Base-by-base conservation (phyloP, 2,113 vertebrate genomes). In the Vicugna pacos region DNA sequence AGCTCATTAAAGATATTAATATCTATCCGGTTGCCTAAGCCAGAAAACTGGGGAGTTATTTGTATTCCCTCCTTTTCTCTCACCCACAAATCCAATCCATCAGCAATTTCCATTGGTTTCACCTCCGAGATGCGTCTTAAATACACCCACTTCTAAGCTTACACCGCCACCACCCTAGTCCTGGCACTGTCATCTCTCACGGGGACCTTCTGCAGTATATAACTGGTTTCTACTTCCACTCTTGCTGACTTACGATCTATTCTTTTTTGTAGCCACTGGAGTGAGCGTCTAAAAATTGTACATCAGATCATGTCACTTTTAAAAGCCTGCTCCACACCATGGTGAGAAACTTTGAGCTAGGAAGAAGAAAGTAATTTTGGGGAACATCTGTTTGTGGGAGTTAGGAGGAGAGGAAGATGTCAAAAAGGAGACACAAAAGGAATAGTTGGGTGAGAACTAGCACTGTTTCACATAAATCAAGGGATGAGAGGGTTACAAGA, bases 1-100 rank as follows among this genome's bases (percentile, higher is more conserved):
- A 80, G 72, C n/a, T 92, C 79, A 92, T 60, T 73, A 80, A 94
- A 64, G 50, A 89, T 32, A 90, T 46, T 35, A 87, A 91, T 4
- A 64, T 48, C 58, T 85, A 38, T 67, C 20, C 38, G 79, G n/a
- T 83, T 67, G 60, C 80, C 76, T 70, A 76, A 77, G 60, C 54
- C 65, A 94, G 46, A 92, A 94, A 94, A 24, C 56, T 84, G 24
- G 42, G 50, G 50, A 84, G 20, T 72, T 77, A n/a, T 46, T 48
- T 75, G 13, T 42, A n/a, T 75, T 65, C 13, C 6, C 50, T 91
- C 38, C n/a, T 77, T 88, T 80, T 38, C 28, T 22, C 42, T 88
- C 72, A 89, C 35, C 20, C 62, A 20, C 13, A 94, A 72, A 82
- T 77, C 46, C 70, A 92, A 52, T 72, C 22, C 24, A 82, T 76